Base-by-base conservation (phyloP, 2,888 invertebrate species). In the Lordiphosa fenestrarum region DNA sequence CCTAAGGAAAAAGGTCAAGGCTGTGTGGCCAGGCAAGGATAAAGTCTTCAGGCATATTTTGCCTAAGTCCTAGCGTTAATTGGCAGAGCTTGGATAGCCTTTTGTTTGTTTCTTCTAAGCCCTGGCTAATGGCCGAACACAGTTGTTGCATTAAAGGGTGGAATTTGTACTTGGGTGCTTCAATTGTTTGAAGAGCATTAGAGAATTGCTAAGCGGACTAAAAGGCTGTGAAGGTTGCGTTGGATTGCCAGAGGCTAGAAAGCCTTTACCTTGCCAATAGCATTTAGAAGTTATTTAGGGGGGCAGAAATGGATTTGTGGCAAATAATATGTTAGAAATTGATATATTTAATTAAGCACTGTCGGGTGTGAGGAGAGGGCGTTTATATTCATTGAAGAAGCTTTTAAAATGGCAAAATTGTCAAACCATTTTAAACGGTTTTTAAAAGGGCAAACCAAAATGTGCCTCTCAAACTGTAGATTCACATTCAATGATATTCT, bases 1-100 rank as follows among this genome's bases (percentile, higher is more conserved):
- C 77, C 85, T 65, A 59, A 63, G 73, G 80, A 76, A 83, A 76
- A 81, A 80, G 85, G 80, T 85, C 80, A 85, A 85, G 85, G 80
- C 81, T 85, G 61, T 44, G 38, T 47, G 66, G 44, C 41, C 36
- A 36, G 44, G 74, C 66, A 48, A 54, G 44, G 50, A 48, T 52
- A 55, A 46, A 6, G 23, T 36, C 75, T 69, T 47, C 35, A 40
- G 80, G 64, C 73, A 50, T 75, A 61, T 74, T 30, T 73, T 71
- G 53, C 61, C 62, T 54, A 59, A 66, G 77, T 62, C 65, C 53
- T 65, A 66, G 66, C 85, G 78, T 84, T 78, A 78, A 78, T 78
- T 84, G 84, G 84, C 66, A 21, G 53, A 46, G 23, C 61, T 60
- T 36, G 61, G 42, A 55, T 39, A 46, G 78, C 63, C 76, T 67